Conservation (phyloP, 1,140 invertebrate genomes). For the Drosophila nigromelanica region DNA sequence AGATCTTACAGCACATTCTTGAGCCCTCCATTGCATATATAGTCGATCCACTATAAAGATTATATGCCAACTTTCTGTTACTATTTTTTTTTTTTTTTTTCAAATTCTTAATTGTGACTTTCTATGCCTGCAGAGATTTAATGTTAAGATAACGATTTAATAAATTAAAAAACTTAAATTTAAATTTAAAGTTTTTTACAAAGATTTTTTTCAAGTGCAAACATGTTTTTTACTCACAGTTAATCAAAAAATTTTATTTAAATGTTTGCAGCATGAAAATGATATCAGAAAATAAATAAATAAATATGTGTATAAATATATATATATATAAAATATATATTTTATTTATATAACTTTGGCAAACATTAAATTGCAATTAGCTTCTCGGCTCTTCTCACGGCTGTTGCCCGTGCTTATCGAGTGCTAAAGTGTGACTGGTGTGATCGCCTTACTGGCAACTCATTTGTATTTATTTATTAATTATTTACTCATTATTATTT, state of each 20-base stretch:
- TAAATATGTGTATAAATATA: constrained; percentile 15
- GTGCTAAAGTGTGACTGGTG: constrained; percentile 5
- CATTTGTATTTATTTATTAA: constrained; percentile 72
- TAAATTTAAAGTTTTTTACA: no score
- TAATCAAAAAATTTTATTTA: constrained; percentile 56
- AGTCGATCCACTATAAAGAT: no score
- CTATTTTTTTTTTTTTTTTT: no score
- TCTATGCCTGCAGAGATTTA: no score
- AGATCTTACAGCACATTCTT: no score
- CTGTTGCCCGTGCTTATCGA: constrained; percentile 23
- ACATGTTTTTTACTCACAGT: constrained; percentile 15
- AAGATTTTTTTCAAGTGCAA: neutral
- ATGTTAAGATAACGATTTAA: no score
- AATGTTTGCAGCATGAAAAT: constrained; percentile 21
- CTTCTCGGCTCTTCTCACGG: constrained; percentile 48
- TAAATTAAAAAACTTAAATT: no score
- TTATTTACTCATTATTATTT: constrained; percentile 66
- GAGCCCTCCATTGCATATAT: no score
- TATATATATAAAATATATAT: constrained; percentile 33
- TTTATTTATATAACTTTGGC: constrained; percentile 61
- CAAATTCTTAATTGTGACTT: no score
- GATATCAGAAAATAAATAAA: constrained; percentile 24
- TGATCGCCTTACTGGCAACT: constrained; percentile 5
- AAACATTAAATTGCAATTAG: constrained; percentile 81
- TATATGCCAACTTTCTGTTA: no score